A percentile compares a stretch with the other conserved stretches of the same genome.
Evolutionary conservation across 2,797 vertebrate genomes (phyloP).

Genomic region (Menidia menidia): DNA sequence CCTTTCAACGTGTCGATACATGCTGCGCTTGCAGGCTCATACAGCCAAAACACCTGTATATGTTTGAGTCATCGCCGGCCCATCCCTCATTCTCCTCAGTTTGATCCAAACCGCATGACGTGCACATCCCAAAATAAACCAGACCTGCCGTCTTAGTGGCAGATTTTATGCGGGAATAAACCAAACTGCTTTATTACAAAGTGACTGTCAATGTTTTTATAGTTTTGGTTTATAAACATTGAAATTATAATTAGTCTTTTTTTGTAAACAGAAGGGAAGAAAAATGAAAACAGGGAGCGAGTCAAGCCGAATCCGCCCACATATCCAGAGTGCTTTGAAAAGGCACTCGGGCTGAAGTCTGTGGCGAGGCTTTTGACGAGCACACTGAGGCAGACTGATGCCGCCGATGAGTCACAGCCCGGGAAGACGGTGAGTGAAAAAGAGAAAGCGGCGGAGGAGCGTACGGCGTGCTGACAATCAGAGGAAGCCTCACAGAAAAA

Average conservation of each 20-base stretch:
- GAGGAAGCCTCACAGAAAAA: constrained; percentile 20
- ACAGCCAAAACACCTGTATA: constrained; percentile 14
- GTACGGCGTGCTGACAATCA: constrained; percentile 36
- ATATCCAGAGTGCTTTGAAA: constrained; percentile 62
- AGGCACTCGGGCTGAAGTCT: constrained; percentile 57
- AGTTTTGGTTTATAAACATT: not conserved
- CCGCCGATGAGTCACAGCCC: constrained; percentile 63
- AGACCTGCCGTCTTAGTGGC: too few species aligned
- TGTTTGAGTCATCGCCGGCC: constrained; percentile 19
- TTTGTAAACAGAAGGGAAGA: constrained; percentile 28
- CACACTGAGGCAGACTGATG: constrained; percentile 55
- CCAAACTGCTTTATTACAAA: not conserved
- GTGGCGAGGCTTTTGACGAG: constrained; percentile 59
- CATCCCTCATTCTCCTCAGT: constrained; percentile 20
- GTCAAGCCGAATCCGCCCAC: constrained; percentile 59
- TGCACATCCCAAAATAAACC: constrained; percentile 3
- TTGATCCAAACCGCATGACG: constrained; percentile 7
- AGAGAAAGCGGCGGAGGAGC: constrained; percentile 27
- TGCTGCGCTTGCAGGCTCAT: constrained; percentile 38
- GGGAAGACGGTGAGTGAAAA: constrained; percentile 42
- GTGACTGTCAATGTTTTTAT: not conserved
- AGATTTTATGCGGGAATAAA: not conserved
- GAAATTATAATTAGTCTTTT: constrained; percentile 24
- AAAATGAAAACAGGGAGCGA: constrained; percentile 37
- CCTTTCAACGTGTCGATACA: constrained; percentile 57